phyloP scores from a whole-genome alignment of 2,888 invertebrate genomes.

The Buathra laborator region DNA sequence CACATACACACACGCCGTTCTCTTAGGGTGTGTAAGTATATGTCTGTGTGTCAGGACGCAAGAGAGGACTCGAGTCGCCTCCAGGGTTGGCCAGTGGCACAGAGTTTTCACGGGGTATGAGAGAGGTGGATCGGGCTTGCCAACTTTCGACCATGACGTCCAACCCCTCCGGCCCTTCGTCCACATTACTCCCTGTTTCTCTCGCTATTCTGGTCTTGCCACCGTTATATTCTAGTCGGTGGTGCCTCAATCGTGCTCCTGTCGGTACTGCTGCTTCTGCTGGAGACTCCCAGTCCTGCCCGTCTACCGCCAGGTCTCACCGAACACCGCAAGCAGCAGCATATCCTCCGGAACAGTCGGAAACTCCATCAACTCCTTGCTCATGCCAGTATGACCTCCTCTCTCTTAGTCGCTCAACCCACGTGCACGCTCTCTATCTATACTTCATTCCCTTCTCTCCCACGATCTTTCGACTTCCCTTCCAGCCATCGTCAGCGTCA shows the following conservation, averaged over 20 bases:
- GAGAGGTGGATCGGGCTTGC: conserved; percentile 58
- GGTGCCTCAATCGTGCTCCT: conserved; percentile 41
- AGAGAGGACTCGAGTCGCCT: conserved; percentile 45
- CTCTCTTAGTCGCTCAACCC: conserved; percentile 20
- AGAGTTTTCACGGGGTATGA: conserved; percentile 40
- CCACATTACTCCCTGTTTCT: conserved; percentile 36
- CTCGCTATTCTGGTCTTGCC: conserved; percentile 51
- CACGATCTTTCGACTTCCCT: conserved; percentile 17
- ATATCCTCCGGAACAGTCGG: conserved; percentile 56
- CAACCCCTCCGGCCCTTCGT: conserved; percentile 56
- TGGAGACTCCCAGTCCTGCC: conserved; percentile 20
- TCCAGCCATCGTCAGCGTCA: conserved; percentile 35
- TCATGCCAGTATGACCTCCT: conserved; percentile 60
- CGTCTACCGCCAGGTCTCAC: conserved; percentile 22
- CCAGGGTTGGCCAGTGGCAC: conserved; percentile 47
- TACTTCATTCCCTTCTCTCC: conserved; percentile 5
- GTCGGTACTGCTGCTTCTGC: conserved; percentile 31
- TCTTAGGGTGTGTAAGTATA: background rate
- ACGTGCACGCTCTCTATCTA: conserved; percentile 26
- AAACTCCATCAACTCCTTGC: conserved; percentile 69
- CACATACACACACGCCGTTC: conserved; percentile 13
- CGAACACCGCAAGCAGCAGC: conserved; percentile 54
- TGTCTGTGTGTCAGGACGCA: conserved; percentile 23
- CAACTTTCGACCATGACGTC: conserved; percentile 68
- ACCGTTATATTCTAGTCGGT: conserved; percentile 27